Base-by-base conservation (phyloP, 92 coral and sea anemone genomes). In the Umimayanthus kanabou region DNA sequence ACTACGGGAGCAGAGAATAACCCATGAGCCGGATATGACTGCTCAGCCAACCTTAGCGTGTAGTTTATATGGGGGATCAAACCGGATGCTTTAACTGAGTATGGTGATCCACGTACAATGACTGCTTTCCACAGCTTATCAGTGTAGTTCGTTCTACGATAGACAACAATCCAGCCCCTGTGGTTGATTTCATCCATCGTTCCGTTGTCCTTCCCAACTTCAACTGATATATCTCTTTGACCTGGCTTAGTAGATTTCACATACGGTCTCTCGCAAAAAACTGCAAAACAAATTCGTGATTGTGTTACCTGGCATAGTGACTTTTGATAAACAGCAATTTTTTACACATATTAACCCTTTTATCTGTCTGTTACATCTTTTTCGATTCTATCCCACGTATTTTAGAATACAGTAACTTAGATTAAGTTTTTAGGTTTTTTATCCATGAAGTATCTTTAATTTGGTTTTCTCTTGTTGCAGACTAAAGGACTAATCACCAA, bases 131-230 rank as follows among this genome's bases (percentile, higher is more conserved):
- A 81, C 75, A 66, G 50, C 29, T 81, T 81, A 23, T 81, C 85
- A 4, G 85, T 61, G 75, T 66, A 22, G 76, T 81, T 66, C 20
- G 85, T 81, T 45, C 76, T 40, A 22, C 85, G 76, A 28, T 81
- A 81, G 57, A n/a, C 75, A 49, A 66, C 76, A 14, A 81, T 81
- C 85, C 85, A 81, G 33, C 85, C 85, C 72, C 55, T 67, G 25
- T 81, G 85, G 28, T 42, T 9, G 11, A 81, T 45, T 42, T 81
- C 75, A 3, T 10, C 58, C 61, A 81, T 81, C 2, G 85, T 81
- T 66, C 76, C 85, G 15, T 23, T 39, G 2, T 65, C 72, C 55
- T 65, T 81, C 9, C 58, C 57, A 30, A 66, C 85, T 22, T 23
- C 33, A 16, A 66, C 85, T 3, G 4, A 0, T 37, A 81, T 65